Evolutionary conservation across 2,113 vertebrate genomes (phyloP).

Genomic region (Rhineura floridana): DNA sequence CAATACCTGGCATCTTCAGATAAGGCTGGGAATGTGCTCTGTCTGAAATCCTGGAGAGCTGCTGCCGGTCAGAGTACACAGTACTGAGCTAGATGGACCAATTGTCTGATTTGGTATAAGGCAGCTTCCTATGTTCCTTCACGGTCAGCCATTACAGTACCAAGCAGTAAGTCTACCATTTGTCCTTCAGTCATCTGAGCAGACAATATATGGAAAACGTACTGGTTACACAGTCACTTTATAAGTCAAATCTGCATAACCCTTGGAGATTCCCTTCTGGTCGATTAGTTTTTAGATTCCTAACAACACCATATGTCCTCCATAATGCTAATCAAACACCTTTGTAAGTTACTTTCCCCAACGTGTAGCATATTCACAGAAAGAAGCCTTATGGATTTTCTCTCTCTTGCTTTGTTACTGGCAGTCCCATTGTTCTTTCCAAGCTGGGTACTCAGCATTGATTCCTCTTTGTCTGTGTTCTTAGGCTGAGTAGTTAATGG

Average conservation of each 20-base stretch:
- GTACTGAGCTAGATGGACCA: too few species aligned
- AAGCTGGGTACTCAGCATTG: not conserved
- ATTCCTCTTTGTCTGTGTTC: slow-evolving; percentile 21
- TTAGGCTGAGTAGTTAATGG: slow-evolving; percentile 18
- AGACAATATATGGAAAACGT: not conserved
- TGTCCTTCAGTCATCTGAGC: not conserved
- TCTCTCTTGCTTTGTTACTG: not conserved
- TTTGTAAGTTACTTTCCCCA: slow-evolving; percentile 1
- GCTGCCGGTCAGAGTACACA: too few species aligned
- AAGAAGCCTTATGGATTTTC: slow-evolving; percentile 4
- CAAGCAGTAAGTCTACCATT: not conserved
- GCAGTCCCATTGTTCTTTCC: slow-evolving; percentile 15
- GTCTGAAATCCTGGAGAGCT: too few species aligned
- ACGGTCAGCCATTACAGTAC: not conserved
- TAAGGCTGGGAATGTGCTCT: too few species aligned
- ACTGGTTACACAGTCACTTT: slow-evolving; percentile 1
- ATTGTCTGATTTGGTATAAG: too few species aligned
- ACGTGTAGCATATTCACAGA: slow-evolving; percentile 7
- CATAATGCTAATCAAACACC: slow-evolving; percentile 12
- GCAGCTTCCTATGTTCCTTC: not conserved
- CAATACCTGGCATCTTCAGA: too few species aligned
- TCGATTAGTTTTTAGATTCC: slow-evolving; percentile 2
- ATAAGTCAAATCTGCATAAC: not conserved
- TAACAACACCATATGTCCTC: slow-evolving; percentile 2
- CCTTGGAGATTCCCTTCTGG: not conserved